Conservation (phyloP, 2,797 vertebrate genomes). For the Aldrovandia affinis region DNA sequence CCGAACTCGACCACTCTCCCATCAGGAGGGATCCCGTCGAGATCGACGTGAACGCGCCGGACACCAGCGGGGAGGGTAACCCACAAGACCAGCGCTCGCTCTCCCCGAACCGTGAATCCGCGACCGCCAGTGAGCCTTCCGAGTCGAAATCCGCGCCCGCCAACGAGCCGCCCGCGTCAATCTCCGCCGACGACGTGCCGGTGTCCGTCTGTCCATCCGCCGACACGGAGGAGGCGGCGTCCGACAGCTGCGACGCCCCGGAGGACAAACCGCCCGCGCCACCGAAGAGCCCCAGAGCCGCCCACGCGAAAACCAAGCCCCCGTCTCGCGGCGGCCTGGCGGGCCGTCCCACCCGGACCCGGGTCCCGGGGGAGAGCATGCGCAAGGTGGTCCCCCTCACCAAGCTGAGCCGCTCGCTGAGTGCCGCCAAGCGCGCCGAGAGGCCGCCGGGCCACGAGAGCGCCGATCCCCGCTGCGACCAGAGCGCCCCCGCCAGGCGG, state of each 20-base stretch:
- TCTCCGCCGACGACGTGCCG: slow-evolving; percentile 35
- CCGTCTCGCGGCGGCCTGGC: slow-evolving; percentile 20
- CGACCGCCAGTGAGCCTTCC: slow-evolving; percentile 61
- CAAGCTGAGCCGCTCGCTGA: slow-evolving; percentile 69
- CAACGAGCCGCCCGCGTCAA: slow-evolving; percentile 33
- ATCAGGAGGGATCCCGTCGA: slow-evolving; percentile 57
- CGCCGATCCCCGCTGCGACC: slow-evolving; percentile 70
- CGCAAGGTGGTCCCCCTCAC: slow-evolving; percentile 91
- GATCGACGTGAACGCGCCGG: slow-evolving; percentile 44
- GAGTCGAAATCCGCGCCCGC: slow-evolving; percentile 38
- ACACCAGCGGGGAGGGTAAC: slow-evolving; percentile 48
- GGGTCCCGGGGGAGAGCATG: slow-evolving; percentile 85
- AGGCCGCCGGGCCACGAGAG: slow-evolving; percentile 59
- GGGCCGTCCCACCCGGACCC: slow-evolving; percentile 68
- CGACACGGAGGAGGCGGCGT: slow-evolving; percentile 69
- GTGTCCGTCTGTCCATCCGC: slow-evolving; percentile 47
- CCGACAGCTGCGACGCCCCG: slow-evolving; percentile 65
- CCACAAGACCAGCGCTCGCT: slow-evolving; percentile 62
- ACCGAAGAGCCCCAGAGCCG: slow-evolving; percentile 59
- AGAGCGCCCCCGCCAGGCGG: slow-evolving; percentile 78
- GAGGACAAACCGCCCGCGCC: slow-evolving; percentile 66
- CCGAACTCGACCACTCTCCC: slow-evolving; percentile 76
- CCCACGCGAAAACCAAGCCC: slow-evolving; percentile 55
- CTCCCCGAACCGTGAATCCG: slow-evolving; percentile 71
- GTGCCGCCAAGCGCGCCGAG: slow-evolving; percentile 71